Conservation (phyloP, 2,888 invertebrate genomes). For the Luffia ferchaultella region DNA sequence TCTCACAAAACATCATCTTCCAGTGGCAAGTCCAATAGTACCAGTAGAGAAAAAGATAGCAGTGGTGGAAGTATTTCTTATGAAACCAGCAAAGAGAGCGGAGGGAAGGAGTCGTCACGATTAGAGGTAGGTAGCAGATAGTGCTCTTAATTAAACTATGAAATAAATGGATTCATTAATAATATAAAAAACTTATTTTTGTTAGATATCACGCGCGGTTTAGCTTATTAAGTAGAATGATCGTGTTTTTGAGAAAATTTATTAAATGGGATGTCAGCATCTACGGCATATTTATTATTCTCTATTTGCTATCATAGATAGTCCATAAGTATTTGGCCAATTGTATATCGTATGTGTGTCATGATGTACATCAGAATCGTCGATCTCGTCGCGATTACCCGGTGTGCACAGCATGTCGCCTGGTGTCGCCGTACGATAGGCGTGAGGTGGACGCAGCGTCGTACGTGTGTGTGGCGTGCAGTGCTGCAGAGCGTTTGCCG, state of each 20-base stretch:
- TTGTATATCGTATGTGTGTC: constrained; percentile 8
- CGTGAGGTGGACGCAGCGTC: constrained; percentile 21
- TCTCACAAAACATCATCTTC: not conserved
- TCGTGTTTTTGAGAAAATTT: too few species aligned
- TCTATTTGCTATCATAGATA: too few species aligned
- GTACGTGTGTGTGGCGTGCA: constrained; percentile 27
- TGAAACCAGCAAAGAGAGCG: constrained; percentile 27
- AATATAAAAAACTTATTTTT: too few species aligned
- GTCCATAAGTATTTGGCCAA: too few species aligned
- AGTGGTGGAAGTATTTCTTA: not conserved
- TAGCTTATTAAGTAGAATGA: too few species aligned
- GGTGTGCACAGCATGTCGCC: constrained; percentile 31
- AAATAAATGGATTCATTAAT: too few species aligned
- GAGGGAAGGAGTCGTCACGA: constrained; percentile 30
- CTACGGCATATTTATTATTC: too few species aligned
- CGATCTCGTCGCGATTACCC: constrained; percentile 27
- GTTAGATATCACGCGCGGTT: too few species aligned
- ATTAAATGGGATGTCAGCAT: too few species aligned
- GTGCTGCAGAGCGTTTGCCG: constrained; percentile 15
- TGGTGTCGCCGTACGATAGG: constrained; percentile 26
- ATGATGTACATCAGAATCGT: constrained; percentile 12
- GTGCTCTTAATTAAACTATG: too few species aligned
- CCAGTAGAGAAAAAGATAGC: constrained; percentile 13
- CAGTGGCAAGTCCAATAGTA: constrained; percentile 25
- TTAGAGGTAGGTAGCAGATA: constrained; percentile 23